Base-by-base conservation (phyloP, 2,888 invertebrate genomes). In the Caenorhabditis afra region DNA sequence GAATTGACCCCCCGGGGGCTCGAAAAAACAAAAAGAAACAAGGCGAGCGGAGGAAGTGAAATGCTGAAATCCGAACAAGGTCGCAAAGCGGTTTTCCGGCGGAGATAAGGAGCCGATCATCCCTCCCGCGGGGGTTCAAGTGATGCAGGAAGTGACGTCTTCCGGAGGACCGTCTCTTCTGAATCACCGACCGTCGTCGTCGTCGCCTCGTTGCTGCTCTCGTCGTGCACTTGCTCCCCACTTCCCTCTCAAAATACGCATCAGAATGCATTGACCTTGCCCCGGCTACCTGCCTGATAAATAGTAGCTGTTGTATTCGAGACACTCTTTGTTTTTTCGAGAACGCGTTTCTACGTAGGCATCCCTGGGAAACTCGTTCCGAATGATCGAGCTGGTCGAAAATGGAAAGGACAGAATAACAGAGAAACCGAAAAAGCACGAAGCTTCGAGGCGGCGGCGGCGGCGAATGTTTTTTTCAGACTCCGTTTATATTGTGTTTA, bases 261-360 rank as follows among this genome's bases (percentile, higher is more conserved):
- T 29, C 52, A 52, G 52, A 52, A 52, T 52, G 29, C 52, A 29
- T 52, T 52, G 29, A 52, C 52, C 52, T 52, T 7, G 29, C 7
- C 7, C 29, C 7, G 4, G 7, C 4, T 7, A 29, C 29, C 29
- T 11, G 20, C 20, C 22, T 14, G 49, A 49, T 49, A 49, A 49
- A 49, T 49, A 49, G 22, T 3, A n/a, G n/a, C n/a, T n/a, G 3
- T 29, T 29, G 29, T 29, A 29, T 29, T 29, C 7, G 29, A 29
- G 29, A 29, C 4, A 29, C 29, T 29, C 29, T 29, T 29, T n/a
- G 52, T 52, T 14, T 11, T n/a, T n/a, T 12, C n/a, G 5, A 29
- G 10, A 20, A 20, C 1, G n/a, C 10, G 16, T 29, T 3, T 3
- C 3, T 52, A 29, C 52, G 52, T 52, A 52, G 52, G 52, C 20